Conservation (phyloP, 2,888 invertebrate genomes). For the Orthonevra nobilis region DNA sequence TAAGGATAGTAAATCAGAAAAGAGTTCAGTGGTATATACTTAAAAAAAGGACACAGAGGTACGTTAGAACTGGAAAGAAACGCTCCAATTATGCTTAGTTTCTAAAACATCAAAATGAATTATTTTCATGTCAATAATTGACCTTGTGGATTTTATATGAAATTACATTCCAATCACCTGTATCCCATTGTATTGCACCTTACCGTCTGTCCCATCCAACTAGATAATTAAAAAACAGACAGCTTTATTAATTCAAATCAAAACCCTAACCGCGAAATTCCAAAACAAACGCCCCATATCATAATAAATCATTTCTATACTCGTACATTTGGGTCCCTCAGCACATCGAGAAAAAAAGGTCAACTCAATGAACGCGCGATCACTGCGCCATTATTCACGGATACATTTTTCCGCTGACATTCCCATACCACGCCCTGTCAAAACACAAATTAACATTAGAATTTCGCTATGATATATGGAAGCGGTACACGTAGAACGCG, state of each 20-base stretch:
- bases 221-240: constrained; percentile 41
- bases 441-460: constrained; percentile 67
- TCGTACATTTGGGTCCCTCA: background rate
- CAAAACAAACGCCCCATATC: constrained; percentile 34
- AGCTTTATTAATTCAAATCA: constrained; percentile 48
- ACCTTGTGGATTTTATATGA: too few species aligned
- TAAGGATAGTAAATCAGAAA: too few species aligned
- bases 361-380: constrained; percentile 51
- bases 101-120: too few species aligned
- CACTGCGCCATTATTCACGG: constrained; percentile 54
- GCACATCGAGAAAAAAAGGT: constrained; percentile 39
- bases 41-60: too few species aligned
- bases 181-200: too few species aligned
- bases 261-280: constrained; percentile 31
- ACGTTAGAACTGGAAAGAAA: too few species aligned
- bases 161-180: too few species aligned
- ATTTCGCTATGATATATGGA: constrained; percentile 63
- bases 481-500: background rate
- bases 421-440: constrained; percentile 68
- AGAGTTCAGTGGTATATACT: too few species aligned
- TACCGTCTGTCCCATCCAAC: too few species aligned
- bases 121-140: too few species aligned
- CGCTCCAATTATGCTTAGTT: too few species aligned
- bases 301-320: constrained; percentile 49
- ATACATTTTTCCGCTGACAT: constrained; percentile 60